phyloP scores from a whole-genome alignment of 2,888 invertebrate species.

The Neelides folsomi region DNA sequence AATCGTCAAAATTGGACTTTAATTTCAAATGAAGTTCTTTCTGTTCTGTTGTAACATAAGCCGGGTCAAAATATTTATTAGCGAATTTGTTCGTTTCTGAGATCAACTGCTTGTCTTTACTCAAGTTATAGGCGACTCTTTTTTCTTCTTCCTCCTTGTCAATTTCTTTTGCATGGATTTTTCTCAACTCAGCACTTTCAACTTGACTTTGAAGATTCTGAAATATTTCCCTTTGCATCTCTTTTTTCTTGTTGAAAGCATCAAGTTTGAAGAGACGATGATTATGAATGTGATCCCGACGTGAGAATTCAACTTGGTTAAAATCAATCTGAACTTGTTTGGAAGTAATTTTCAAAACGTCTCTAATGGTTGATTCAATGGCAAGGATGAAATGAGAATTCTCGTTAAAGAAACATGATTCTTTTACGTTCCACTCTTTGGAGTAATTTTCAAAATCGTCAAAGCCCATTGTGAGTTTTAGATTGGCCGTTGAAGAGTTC shows the following conservation, averaged over 20 bases:
- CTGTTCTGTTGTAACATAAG: no score
- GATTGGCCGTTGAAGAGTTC: constrained; percentile 1
- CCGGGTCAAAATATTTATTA: no score
- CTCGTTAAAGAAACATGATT: constrained; percentile 15
- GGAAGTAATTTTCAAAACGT: constrained; percentile 1
- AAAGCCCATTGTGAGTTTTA: constrained; percentile 10
- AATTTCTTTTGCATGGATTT: constrained; percentile 11
- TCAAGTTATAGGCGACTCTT: constrained; percentile 13
- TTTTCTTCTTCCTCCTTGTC: constrained; percentile 13
- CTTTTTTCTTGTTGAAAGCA: constrained; percentile 1
- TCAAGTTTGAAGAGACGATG: no score
- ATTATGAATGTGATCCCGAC: not conserved
- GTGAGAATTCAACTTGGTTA: not conserved
- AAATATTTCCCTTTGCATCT: constrained; percentile 9
- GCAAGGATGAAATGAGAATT: constrained; percentile 14
- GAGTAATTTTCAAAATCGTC: constrained; percentile 10
- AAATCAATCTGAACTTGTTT: constrained; percentile 9
- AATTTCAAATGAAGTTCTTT: no score
- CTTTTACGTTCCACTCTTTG: constrained; percentile 14
- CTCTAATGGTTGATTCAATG: constrained; percentile 8
- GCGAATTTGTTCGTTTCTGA: constrained; percentile 6
- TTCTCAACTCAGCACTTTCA: constrained; percentile 9
- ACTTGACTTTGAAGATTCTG: constrained; percentile 17
- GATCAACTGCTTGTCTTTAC: constrained; percentile 8
- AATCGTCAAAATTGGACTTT: no score